Conservation (phyloP, 2,797 vertebrate species). For the Malurus leucopterus region DNA sequence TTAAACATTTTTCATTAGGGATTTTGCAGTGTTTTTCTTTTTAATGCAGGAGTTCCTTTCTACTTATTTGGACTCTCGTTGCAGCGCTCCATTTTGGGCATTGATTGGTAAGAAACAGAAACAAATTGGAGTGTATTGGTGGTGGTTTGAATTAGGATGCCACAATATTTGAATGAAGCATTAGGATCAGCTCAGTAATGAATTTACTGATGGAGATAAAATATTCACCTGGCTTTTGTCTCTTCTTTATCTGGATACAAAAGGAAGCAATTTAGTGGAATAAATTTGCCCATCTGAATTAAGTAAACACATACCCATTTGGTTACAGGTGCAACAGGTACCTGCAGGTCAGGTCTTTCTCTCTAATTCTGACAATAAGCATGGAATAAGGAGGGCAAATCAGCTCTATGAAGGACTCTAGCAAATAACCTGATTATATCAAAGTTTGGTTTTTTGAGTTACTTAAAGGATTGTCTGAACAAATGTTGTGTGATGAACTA, state of each 20-base stretch:
- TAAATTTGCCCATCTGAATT: neutral
- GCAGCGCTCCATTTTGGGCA: neutral
- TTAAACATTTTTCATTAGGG: neutral
- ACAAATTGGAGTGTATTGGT: neutral
- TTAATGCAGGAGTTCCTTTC: neutral
- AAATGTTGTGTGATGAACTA: neutral
- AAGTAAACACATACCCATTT: neutral
- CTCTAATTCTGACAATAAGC: neutral
- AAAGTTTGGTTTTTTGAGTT: neutral
- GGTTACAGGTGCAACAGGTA: neutral
- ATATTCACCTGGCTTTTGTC: neutral
- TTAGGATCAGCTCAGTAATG: neutral
- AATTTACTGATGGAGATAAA: neutral
- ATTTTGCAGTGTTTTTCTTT: neutral
- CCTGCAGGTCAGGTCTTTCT: neutral
- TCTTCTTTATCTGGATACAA: neutral
- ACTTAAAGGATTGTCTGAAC: neutral
- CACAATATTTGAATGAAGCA: neutral
- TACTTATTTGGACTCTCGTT: accelerated
- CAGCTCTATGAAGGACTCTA: neutral
- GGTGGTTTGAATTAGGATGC: neutral
- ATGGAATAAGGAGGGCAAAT: neutral
- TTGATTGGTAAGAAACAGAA: neutral
- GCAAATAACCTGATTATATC: neutral
- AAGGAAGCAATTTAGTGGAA: neutral